Conservation (phyloP, 2,113 vertebrate species). For the Cinclus mexicanus region DNA sequence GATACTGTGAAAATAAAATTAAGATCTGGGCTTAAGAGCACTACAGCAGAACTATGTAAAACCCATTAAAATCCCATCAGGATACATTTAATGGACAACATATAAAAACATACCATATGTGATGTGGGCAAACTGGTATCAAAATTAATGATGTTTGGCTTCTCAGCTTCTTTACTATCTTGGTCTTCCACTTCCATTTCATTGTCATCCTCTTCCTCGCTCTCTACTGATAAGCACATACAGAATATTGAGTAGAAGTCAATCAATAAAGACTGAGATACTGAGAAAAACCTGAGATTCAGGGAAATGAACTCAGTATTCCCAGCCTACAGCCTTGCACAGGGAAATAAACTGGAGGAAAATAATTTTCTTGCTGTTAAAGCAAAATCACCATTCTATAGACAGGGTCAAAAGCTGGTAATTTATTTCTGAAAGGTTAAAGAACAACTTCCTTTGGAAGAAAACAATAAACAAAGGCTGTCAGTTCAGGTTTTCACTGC, state of each 20-base stretch:
- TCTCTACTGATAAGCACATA: slow-evolving; percentile 75
- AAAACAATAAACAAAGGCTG: neutral
- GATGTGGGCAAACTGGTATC: slow-evolving; percentile 96
- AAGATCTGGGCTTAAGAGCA: neutral
- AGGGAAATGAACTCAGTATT: neutral
- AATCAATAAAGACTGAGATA: neutral
- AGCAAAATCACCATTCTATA: neutral
- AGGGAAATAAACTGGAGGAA: neutral
- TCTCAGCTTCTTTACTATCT: slow-evolving; percentile 84
- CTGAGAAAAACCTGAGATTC: neutral
- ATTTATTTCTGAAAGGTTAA: neutral
- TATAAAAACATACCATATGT: slow-evolving; percentile 81
- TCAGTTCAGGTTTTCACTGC: neutral
- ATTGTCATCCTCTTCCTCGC: slow-evolving; percentile 86
- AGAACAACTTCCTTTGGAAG: neutral
- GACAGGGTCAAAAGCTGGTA: neutral
- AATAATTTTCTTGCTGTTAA: neutral
- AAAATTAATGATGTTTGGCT: slow-evolving; percentile 91
- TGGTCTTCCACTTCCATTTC: slow-evolving; percentile 94
- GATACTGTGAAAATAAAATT: neutral
- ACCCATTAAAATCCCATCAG: neutral
- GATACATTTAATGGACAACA: fast-evolving
- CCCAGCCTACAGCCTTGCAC: neutral
- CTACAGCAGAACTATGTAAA: neutral
- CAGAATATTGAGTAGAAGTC: neutral